Base-by-base conservation (phyloP, 2,113 vertebrate genomes). In the Entomyzon cyanotis region DNA sequence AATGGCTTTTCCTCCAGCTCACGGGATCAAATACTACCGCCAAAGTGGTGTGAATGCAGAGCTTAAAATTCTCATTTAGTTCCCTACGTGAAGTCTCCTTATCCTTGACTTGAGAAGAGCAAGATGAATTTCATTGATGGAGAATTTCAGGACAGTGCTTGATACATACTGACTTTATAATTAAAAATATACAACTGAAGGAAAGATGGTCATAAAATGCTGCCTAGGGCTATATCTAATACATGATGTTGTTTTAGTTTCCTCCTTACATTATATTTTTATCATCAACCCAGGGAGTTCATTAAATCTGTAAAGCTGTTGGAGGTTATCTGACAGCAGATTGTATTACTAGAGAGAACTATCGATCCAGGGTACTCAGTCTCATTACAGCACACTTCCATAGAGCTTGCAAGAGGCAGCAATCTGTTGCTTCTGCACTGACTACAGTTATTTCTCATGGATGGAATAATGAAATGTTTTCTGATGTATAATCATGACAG, bases 391-490 rank as follows among this genome's bases (percentile, higher is more conserved):
- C 94, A 95, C 82, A 83, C 96, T 92, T 92, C 96, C 95, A 94
- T 93, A 96, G 97, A 96, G 90, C 90, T 71, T 95, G 95, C 23
- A 55, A 65, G 94, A 93, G 78, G 91, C 90, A 94, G 96, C 96
- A 96, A 96, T 97, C 98, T 98, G 97, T 95, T 96, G 76, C 93
- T 97, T 93, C 95, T 96, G 93, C 94, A 95, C 92, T 95, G 94
- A 97, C 96, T 96, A 93, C 79, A 86, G 84, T 97, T 95, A 96
- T 96, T 93, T 96, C 92, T 97, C 96, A 94, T 95, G 94, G 95
- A 95, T 95, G 79, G 93, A 96, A 88, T 96, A 97, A 84, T 94
- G 96, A 93, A 95, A 96, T 90, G 71, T 84, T 97, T 97, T 97
- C 97, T 96, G 96, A 94, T 90, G 94, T 88, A 94, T 95, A 97